Evolutionary conservation across 2,113 vertebrate genomes (phyloP).

Genomic region (Paratilapia polleni): DNA sequence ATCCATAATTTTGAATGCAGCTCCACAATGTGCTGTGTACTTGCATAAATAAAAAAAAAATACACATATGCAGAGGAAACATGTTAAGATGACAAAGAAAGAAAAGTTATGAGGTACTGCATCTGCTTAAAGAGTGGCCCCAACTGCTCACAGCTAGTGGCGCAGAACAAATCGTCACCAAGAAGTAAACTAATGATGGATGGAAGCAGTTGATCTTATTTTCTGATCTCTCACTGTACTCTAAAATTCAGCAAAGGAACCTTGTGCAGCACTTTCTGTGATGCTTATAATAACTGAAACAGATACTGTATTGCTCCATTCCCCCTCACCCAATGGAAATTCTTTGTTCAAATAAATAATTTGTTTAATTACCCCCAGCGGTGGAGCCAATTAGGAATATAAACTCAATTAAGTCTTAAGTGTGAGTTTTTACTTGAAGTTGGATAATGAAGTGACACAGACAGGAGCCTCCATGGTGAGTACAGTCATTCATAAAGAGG

Average conservation of each 20-base stretch:
- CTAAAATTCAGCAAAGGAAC: neutral
- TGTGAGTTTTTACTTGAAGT: slow-evolving; percentile 6
- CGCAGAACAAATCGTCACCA: slow-evolving; percentile 7
- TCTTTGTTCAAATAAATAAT: slow-evolving; percentile 21
- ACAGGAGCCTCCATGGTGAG: slow-evolving; percentile 13
- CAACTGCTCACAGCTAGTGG: slow-evolving; percentile 8
- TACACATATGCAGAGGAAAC: neutral
- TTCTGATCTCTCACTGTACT: neutral
- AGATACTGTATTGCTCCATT: neutral
- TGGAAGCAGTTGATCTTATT: slow-evolving; percentile 6
- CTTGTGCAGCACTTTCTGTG: neutral
- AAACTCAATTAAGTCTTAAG: slow-evolving; percentile 50
- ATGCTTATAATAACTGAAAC: slow-evolving; percentile 1
- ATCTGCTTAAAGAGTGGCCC: neutral
- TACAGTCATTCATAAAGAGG: slow-evolving; percentile 11
- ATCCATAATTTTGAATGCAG: slow-evolving; percentile 50
- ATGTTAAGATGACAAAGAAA: neutral
- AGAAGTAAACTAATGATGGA: slow-evolving; percentile 22
- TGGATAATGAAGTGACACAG: slow-evolving; percentile 9
- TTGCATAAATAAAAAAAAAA: slow-evolving; percentile 27
- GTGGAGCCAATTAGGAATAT: slow-evolving; percentile 47
- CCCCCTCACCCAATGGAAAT: slow-evolving; percentile 1
- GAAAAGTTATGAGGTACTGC: neutral
- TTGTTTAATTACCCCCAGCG: slow-evolving; percentile 46
- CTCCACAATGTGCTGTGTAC: slow-evolving; percentile 30